These are phyloP conservation scores for Dolichallabes microphthalmus DNA, from an alignment of 2,113 vertebrate species.

Conservation along the genomic window DNA sequence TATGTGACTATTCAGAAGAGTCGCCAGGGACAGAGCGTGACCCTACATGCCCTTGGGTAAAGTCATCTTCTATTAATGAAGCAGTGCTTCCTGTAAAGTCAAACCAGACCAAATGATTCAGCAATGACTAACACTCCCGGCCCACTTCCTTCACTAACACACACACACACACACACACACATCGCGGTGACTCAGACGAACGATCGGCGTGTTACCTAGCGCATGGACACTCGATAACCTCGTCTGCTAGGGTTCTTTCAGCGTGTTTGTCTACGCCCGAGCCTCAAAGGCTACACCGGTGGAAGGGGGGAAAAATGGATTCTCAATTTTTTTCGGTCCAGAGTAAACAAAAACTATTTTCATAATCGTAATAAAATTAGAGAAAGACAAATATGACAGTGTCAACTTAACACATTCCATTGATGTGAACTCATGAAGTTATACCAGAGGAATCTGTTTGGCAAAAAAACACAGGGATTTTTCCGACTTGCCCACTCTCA, in stretches of 20 bases:
- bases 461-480: background rate
- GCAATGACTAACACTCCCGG: conserved; percentile 22
- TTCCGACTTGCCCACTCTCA: background rate
- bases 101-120: conserved; percentile 30
- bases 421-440: background rate
- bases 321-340: background rate
- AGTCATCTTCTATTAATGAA: conserved; percentile 29
- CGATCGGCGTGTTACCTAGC: background rate
- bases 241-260: background rate
- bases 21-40: conserved; percentile 3
- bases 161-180: conserved; percentile 2
- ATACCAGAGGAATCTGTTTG: background rate
- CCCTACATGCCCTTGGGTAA: conserved; percentile 22
- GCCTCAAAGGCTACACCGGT: background rate
- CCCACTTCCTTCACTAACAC: background rate
- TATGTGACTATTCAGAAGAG: conserved; percentile 13
- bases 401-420: background rate
- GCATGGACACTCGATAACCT: background rate
- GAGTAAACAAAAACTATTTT: background rate
- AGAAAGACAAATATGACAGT: background rate
- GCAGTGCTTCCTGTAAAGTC: conserved; percentile 23
- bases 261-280: background rate
- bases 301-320: too few species aligned
- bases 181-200: conserved; percentile 6
- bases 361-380: background rate